phyloP scores from a whole-genome alignment of 2,888 invertebrate species.

The Aporophyla lueneburgensis region DNA sequence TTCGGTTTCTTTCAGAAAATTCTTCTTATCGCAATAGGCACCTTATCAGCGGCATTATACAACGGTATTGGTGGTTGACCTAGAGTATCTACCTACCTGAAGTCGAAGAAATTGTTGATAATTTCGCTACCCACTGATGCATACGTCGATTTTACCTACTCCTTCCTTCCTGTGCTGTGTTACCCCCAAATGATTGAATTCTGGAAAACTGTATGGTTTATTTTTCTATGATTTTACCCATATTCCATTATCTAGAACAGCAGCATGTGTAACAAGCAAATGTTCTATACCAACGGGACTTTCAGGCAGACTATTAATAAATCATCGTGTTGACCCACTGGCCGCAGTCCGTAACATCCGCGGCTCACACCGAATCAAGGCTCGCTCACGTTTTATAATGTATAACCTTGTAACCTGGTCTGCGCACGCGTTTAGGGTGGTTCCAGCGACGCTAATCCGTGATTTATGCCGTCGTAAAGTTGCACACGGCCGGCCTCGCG shows the following conservation, averaged over 20 bases:
- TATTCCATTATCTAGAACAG: background rate
- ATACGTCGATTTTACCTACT: background rate
- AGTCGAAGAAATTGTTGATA: background rate
- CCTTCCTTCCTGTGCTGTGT: background rate
- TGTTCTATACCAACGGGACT: slow-evolving; percentile 42
- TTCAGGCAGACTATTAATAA: slow-evolving; percentile 52
- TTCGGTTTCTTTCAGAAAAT: slow-evolving; percentile 1
- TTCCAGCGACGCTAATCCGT: slow-evolving; percentile 80
- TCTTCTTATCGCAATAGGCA: background rate
- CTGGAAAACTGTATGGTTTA: background rate
- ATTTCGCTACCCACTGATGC: background rate
- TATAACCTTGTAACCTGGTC: slow-evolving; percentile 73
- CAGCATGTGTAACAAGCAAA: slow-evolving; percentile 14
- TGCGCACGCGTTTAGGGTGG: slow-evolving; percentile 74
- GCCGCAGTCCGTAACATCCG: slow-evolving; percentile 60
- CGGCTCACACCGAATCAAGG: slow-evolving; percentile 68
- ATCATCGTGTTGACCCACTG: slow-evolving; percentile 69
- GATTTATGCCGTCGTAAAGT: slow-evolving; percentile 89
- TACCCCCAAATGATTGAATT: background rate
- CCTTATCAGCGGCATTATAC: slow-evolving; percentile 1
- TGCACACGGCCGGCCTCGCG: slow-evolving; percentile 86
- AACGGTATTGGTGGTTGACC: background rate
- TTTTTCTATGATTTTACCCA: background rate
- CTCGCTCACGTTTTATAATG: slow-evolving; percentile 71
- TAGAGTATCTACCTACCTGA: background rate